A percentile compares a stretch with the other conserved stretches of the same genome.
phyloP scores from a whole-genome alignment of 2,113 vertebrate species.

The Eleginops maclovinus region DNA sequence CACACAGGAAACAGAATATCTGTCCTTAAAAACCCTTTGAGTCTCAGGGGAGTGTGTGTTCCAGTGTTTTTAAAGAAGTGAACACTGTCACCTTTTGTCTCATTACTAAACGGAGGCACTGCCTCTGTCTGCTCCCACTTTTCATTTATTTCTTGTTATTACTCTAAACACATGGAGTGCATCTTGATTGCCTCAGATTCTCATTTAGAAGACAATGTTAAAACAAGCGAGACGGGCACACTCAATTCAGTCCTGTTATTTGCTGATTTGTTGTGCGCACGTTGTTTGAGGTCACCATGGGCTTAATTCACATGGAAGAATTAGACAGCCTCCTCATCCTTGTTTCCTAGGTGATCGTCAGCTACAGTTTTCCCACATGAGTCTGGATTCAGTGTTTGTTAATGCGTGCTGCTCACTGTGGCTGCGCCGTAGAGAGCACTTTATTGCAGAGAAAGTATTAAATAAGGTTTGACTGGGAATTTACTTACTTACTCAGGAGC shows the following conservation, averaged over 20 bases:
- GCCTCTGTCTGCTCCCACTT: slow-evolving; percentile 21
- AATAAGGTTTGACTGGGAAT: slow-evolving; percentile 31
- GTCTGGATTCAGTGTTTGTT: slow-evolving; percentile 54
- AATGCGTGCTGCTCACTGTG: slow-evolving; percentile 38
- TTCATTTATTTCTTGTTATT: slow-evolving; percentile 33
- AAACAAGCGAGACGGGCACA: slow-evolving; percentile 29
- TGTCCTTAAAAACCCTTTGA: slow-evolving; percentile 4
- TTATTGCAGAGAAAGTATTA: slow-evolving; percentile 27
- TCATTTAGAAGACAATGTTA: slow-evolving; percentile 41
- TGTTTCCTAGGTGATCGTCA: slow-evolving; percentile 74
- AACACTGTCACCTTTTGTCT: neutral
- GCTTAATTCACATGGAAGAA: slow-evolving; percentile 58
- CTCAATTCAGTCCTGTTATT: slow-evolving; percentile 53
- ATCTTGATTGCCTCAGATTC: slow-evolving; percentile 37
- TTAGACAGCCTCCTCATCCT: slow-evolving; percentile 60
- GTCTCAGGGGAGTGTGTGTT: neutral
- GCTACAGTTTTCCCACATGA: slow-evolving; percentile 50
- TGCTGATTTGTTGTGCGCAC: slow-evolving; percentile 25
- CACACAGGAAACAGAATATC: neutral
- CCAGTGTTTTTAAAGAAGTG: neutral
- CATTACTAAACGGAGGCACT: neutral
- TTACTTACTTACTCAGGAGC: slow-evolving; percentile 15
- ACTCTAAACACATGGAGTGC: slow-evolving; percentile 35
- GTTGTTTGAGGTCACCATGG: slow-evolving; percentile 67
- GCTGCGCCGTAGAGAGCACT: slow-evolving; percentile 22